These are phyloP conservation scores for Xyrichtys novacula DNA, from an alignment of 2,797 vertebrate genomes.

Conservation along the genomic window DNA sequence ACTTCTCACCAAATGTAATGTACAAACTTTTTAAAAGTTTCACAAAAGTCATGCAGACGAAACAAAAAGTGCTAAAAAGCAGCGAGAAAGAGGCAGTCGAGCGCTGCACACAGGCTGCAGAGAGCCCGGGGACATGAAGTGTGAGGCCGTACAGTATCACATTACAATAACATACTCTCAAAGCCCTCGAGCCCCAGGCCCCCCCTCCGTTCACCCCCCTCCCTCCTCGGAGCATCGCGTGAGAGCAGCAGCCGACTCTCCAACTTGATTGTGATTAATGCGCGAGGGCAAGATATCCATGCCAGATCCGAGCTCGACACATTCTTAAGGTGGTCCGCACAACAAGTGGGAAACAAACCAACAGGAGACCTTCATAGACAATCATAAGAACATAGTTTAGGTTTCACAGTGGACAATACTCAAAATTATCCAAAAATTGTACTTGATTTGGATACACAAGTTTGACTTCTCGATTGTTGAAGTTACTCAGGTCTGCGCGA, in stretches of 20 bases:
- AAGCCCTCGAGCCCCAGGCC: conserved; percentile 54
- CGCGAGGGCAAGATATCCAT: conserved; percentile 76
- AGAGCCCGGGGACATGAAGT: conserved; percentile 66
- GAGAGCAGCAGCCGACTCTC: conserved; percentile 84
- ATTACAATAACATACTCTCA: conserved; percentile 83
- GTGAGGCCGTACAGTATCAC: conserved; percentile 71
- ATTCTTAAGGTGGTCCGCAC: conserved; percentile 79
- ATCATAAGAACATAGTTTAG: no score
- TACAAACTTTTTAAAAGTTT: no score
- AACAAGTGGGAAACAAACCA: background rate
- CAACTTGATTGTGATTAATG: conserved; percentile 87
- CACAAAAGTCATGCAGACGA: no score
- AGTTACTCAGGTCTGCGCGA: background rate
- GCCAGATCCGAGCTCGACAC: conserved; percentile 73
- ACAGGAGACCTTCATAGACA: background rate
- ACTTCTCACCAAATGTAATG: no score
- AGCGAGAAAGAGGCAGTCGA: background rate
- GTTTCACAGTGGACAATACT: no score
- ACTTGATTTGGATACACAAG: rapidly evolving
- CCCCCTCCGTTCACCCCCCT: conserved; percentile 52
- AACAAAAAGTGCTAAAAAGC: background rate
- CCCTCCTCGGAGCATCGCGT: conserved; percentile 86
- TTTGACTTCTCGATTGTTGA: background rate
- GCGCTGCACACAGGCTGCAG: conserved; percentile 33
- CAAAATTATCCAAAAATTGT: background rate